A percentile compares a stretch with the other conserved stretches of the same genome.
Evolutionary conservation across 2,888 invertebrate species (phyloP).

Genomic region (Drosophila rellima): DNA sequence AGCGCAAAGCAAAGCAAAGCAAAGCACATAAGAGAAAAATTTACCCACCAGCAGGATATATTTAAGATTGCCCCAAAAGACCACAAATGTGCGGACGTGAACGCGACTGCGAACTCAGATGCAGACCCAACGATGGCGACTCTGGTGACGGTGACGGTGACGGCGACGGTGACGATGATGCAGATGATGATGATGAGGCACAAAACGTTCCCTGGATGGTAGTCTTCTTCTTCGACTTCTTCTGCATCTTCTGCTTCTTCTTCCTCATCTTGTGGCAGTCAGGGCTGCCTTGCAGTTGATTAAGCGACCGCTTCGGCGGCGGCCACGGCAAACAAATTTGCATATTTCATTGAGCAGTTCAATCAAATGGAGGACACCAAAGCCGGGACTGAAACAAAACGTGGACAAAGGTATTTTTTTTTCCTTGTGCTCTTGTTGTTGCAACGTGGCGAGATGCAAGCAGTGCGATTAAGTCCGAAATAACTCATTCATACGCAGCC

Average conservation of each 20-base stretch:
- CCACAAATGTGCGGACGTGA: slow-evolving; percentile 64
- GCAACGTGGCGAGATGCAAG: slow-evolving; percentile 69
- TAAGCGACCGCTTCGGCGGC: slow-evolving; percentile 67
- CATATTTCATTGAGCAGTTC: slow-evolving; percentile 85
- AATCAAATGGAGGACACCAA: slow-evolving; percentile 81
- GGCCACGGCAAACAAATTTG: slow-evolving; percentile 74
- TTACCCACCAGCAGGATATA: slow-evolving; percentile 85
- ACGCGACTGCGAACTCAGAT: slow-evolving; percentile 35
- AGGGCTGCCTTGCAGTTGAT: slow-evolving; percentile 68
- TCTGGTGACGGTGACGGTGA: slow-evolving; percentile 41
- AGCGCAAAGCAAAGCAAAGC: slow-evolving; percentile 29
- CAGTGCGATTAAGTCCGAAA: slow-evolving; percentile 77
- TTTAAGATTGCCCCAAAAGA: slow-evolving; percentile 83
- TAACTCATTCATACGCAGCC: slow-evolving; percentile 83
- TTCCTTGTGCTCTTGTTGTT: slow-evolving; percentile 8
- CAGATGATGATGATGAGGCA: slow-evolving; percentile 48
- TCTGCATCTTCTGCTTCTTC: not conserved
- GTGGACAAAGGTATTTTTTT: slow-evolving; percentile 47
- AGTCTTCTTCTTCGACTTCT: not conserved
- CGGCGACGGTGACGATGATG: slow-evolving; percentile 47
- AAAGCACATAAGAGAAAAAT: slow-evolving; percentile 73
- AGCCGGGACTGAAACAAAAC: slow-evolving; percentile 66
- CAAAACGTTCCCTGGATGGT: slow-evolving; percentile 42
- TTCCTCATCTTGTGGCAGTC: slow-evolving; percentile 11
- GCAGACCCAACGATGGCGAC: slow-evolving; percentile 60